These are phyloP conservation scores for Sinonovacula constricta DNA, from an alignment of 1,140 invertebrate species.

Conservation along the genomic window DNA sequence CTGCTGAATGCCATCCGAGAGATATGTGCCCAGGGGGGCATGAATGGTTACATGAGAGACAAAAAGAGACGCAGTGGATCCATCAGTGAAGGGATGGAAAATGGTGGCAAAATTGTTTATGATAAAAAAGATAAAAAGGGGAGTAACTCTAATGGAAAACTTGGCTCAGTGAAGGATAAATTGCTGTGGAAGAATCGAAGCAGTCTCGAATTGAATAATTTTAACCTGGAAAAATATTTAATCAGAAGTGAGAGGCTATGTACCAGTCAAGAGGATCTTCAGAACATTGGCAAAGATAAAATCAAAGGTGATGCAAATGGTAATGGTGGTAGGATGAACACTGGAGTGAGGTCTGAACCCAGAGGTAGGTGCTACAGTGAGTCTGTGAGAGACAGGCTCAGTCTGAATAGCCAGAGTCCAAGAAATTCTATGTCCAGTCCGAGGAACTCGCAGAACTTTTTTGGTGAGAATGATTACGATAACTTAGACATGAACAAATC, in stretches of 20 bases:
- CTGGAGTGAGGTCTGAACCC: neutral
- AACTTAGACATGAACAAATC: constrained; percentile 37
- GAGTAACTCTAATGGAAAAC: constrained; percentile 10
- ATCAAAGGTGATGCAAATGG: constrained; percentile 22
- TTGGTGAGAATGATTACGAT: constrained; percentile 11
- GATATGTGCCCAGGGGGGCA: constrained; percentile 50
- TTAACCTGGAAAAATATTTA: constrained; percentile 38
- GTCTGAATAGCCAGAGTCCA: neutral
- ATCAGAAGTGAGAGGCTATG: constrained; percentile 16
- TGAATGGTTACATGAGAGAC: constrained; percentile 51
- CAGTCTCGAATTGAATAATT: constrained; percentile 39
- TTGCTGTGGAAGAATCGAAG: constrained; percentile 39
- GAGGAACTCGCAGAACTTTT: constrained; percentile 22
- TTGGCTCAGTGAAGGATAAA: constrained; percentile 40
- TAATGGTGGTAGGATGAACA: neutral
- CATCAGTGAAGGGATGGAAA: constrained; percentile 9
- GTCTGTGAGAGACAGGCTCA: neutral
- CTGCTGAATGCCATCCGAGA: constrained; percentile 44
- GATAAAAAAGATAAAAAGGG: constrained; percentile 42
- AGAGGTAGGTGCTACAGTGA: neutral
- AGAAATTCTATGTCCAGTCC: constrained; percentile 12
- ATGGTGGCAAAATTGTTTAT: constrained; percentile 25
- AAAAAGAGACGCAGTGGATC: constrained; percentile 9
- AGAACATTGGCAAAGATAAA: constrained; percentile 16
- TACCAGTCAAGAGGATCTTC: constrained; percentile 49